These are phyloP conservation scores for Gastracanthus pulcherrimus DNA, from an alignment of 2,888 invertebrate genomes.

Conservation along the genomic window DNA sequence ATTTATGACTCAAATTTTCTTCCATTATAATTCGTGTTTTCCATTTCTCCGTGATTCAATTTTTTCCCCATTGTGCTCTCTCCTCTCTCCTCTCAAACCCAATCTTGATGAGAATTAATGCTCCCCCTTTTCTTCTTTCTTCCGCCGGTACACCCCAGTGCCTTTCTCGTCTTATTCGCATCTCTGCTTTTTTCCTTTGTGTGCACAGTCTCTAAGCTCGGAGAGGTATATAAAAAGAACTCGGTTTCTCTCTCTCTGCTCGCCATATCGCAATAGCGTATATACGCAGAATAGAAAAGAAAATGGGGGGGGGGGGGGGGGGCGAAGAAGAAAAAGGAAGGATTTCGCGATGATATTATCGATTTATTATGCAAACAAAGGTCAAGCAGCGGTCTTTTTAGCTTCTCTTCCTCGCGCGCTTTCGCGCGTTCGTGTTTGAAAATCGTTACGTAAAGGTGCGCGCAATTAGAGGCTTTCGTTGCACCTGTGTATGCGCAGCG, in stretches of 20 bases:
- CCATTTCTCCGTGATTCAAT: conserved; percentile 23
- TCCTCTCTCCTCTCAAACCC: background rate
- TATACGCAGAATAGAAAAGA: background rate
- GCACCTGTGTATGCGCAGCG: background rate
- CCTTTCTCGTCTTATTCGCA: too few relatives aligned
- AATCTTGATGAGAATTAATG: conserved; percentile 30
- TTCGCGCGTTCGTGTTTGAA: background rate
- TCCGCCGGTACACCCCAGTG: background rate
- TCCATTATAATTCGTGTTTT: conserved; percentile 10
- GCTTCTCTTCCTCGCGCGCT: too few relatives aligned
- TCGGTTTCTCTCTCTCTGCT: background rate
- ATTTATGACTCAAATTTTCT: conserved; percentile 25
- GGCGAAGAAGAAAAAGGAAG: too few relatives aligned
- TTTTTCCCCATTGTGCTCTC: conserved; percentile 7
- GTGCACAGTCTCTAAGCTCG: background rate
- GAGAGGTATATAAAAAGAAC: background rate
- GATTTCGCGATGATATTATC: background rate
- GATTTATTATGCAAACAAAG: conserved; percentile 15
- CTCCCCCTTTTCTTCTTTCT: background rate
- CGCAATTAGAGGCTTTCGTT: conserved; percentile 18
- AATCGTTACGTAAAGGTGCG: conserved; percentile 33
- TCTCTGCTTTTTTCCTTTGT: too few relatives aligned
- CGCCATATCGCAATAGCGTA: background rate
- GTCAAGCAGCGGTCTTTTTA: too few relatives aligned
- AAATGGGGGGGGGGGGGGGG: background rate